A percentile compares a stretch with the other conserved stretches of the same genome.
Evolutionary conservation across 2,113 vertebrate genomes (phyloP).

Genomic region (Semicossyphus pulcher): DNA sequence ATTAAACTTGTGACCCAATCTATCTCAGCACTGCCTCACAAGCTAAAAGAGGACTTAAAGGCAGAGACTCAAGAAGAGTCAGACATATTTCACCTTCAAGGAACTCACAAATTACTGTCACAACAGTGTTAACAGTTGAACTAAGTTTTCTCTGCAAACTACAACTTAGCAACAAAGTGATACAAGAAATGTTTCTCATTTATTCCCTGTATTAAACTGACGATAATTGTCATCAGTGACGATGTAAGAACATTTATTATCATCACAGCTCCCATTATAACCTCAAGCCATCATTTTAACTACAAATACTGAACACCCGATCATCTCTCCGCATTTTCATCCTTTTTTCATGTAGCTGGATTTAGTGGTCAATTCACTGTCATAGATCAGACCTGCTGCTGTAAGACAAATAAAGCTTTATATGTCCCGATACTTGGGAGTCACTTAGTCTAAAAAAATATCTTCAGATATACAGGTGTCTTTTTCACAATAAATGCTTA

Average conservation of each 20-base stretch:
- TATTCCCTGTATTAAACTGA: too few relatives aligned
- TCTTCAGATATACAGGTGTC: too few relatives aligned
- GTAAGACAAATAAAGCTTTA: too few relatives aligned
- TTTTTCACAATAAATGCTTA: too few relatives aligned
- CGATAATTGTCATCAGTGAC: too few relatives aligned
- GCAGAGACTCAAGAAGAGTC: background rate
- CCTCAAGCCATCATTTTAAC: background rate
- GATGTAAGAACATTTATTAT: too few relatives aligned
- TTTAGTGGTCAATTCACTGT: background rate
- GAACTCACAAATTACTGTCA: background rate
- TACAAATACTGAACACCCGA: background rate
- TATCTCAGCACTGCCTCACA: background rate
- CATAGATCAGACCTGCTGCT: background rate
- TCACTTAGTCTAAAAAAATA: too few relatives aligned
- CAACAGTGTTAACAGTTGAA: background rate
- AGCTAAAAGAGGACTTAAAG: constrained; percentile 2
- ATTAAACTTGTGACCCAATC: constrained; percentile 62
- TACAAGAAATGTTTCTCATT: too few relatives aligned
- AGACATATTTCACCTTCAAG: background rate
- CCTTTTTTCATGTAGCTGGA: background rate
- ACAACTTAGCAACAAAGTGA: background rate
- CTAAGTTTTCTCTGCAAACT: constrained; percentile 6
- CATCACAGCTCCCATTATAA: background rate
- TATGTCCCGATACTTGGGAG: too few relatives aligned
- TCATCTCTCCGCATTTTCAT: background rate